Evolutionary conservation across 2,113 vertebrate species (phyloP).

Genomic region (Paramormyrops kingsleyae): DNA sequence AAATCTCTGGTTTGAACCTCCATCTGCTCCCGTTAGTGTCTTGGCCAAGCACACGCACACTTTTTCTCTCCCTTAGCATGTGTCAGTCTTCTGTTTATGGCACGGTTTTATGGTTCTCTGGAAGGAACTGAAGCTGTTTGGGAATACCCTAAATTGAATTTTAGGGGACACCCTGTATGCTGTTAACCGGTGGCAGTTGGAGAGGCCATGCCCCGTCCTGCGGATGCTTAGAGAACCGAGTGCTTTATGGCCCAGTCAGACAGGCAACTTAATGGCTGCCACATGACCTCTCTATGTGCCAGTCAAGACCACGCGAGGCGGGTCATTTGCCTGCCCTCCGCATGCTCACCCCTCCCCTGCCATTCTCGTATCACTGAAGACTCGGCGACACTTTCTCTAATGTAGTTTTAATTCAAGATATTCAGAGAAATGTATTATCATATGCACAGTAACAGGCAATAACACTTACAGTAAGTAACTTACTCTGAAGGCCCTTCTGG

Average conservation of each 20-base stretch:
- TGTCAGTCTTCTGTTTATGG: conserved; percentile 65
- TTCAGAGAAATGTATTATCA: background rate
- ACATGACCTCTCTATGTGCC: conserved; percentile 62
- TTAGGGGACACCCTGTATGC: conserved; percentile 58
- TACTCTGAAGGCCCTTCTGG: background rate
- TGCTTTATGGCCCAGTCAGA: conserved; percentile 68
- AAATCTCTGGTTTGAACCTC: conserved; percentile 45
- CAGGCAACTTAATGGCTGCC: conserved; percentile 60
- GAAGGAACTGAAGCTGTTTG: conserved; percentile 61
- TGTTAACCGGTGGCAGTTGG: conserved; percentile 64
- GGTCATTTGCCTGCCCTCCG: conserved; percentile 42
- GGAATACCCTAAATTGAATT: conserved; percentile 61
- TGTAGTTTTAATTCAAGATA: background rate
- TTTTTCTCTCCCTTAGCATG: conserved; percentile 56
- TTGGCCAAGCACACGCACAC: conserved; percentile 1
- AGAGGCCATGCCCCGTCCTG: conserved; percentile 55
- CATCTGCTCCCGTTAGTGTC: background rate
- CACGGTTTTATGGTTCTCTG: conserved; percentile 61
- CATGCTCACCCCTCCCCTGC: background rate
- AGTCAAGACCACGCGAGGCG: conserved; percentile 59
- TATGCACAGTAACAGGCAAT: background rate
- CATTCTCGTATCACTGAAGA: background rate
- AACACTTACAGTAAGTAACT: background rate
- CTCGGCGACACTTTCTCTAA: background rate
- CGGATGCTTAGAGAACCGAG: conserved; percentile 41